A percentile compares a stretch with the other conserved stretches of the same genome.
These are phyloP conservation scores for Linnaemya vulpina DNA, from an alignment of 2,888 invertebrate species.

Conservation along the genomic window DNA sequence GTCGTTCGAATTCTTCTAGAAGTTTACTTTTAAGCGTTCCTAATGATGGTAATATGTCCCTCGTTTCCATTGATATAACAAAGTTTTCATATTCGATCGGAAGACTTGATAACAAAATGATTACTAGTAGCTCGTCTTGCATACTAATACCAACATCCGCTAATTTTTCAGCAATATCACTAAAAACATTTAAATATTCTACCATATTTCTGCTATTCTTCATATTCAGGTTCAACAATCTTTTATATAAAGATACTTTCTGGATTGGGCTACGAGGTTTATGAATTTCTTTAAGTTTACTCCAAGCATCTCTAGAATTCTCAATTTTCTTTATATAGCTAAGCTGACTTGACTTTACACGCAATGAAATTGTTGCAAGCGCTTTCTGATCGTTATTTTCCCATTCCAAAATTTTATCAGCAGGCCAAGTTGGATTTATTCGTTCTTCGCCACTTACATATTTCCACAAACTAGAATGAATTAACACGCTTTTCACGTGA, in stretches of 20 bases:
- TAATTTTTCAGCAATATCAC: conserved; percentile 37
- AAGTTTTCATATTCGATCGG: conserved; percentile 38
- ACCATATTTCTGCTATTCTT: too few species aligned
- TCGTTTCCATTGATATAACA: conserved; percentile 52
- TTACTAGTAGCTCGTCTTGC: conserved; percentile 47
- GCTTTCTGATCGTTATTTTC: conserved; percentile 58
- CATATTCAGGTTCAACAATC: too few species aligned
- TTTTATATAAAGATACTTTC: too few species aligned
- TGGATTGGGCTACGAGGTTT: conserved; percentile 57
- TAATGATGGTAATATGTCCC: conserved; percentile 23
- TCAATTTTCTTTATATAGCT: conserved; percentile 36
- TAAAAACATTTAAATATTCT: conserved; percentile 35
- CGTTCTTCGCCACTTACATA: conserved; percentile 23
- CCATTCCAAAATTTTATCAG: conserved; percentile 23
- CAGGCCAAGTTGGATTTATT: conserved; percentile 14
- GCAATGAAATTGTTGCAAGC: conserved; percentile 38
- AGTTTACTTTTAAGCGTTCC: conserved; percentile 11
- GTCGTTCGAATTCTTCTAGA: too few species aligned
- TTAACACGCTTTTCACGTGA: conserved; percentile 47
- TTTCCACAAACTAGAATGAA: conserved; percentile 33
- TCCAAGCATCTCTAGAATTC: conserved; percentile 49
- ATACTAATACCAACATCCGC: conserved; percentile 49
- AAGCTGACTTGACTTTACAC: conserved; percentile 56
- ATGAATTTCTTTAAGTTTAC: conserved; percentile 51
- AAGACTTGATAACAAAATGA: conserved; percentile 48